Percentiles rank a stretch among this genome's conserved stretches.
Conservation (phyloP, 2,888 invertebrate species). For the Neria commutata region DNA sequence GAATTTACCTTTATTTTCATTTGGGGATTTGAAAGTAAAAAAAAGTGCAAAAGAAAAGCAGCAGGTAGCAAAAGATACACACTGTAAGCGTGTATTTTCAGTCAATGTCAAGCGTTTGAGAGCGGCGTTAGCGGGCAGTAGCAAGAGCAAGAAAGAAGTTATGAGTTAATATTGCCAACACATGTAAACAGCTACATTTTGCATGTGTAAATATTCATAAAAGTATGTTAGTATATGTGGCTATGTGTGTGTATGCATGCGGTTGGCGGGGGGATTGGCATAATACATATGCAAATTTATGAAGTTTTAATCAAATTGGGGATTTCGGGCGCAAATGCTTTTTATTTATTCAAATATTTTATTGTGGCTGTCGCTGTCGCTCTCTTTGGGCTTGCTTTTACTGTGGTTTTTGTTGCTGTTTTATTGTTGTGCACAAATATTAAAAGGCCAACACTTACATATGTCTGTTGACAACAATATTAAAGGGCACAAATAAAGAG, state of each 20-base stretch:
- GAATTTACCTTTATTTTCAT: constrained; percentile 55
- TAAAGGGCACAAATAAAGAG: constrained; percentile 1
- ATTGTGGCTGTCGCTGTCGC: constrained; percentile 26
- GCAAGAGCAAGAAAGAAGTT: not conserved
- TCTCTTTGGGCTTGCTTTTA: constrained; percentile 18
- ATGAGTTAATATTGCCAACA: constrained; percentile 31
- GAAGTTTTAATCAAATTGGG: constrained; percentile 53
- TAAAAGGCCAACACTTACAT: too few relatives aligned
- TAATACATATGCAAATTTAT: constrained; percentile 51
- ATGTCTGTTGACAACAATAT: not conserved
- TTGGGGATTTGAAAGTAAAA: constrained; percentile 35
- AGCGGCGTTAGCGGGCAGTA: not conserved
- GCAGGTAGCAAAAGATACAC: too few relatives aligned
- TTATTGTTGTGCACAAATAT: too few relatives aligned
- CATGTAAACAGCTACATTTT: not conserved
- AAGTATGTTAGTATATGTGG: constrained; percentile 21
- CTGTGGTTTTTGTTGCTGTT: constrained; percentile 20
- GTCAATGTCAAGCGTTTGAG: not conserved
- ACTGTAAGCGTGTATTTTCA: too few relatives aligned
- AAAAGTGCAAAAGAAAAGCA: not conserved
- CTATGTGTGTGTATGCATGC: constrained; percentile 20
- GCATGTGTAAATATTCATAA: constrained; percentile 48
- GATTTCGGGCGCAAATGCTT: constrained; percentile 38
- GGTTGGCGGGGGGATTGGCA: constrained; percentile 23
- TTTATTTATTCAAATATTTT: not conserved